phyloP scores from a whole-genome alignment of 2,797 vertebrate species.

The Meriones psammophilus region DNA sequence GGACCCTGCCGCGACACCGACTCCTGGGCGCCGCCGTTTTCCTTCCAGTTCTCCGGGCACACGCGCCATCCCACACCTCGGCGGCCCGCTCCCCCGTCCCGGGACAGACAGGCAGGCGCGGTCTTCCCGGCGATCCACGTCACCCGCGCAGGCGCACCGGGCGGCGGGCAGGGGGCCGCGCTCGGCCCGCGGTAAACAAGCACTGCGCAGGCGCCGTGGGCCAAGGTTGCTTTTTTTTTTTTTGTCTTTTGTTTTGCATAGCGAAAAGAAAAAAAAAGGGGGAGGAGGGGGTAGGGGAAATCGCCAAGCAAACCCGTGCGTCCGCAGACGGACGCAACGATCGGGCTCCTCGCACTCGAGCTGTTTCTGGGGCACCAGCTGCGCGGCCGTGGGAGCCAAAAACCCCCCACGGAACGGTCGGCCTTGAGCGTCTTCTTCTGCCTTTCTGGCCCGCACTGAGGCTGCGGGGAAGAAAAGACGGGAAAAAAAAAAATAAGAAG shows the following conservation, averaged over 20 bases:
- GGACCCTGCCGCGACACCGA: neutral
- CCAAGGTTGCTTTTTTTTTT: neutral
- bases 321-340: neutral
- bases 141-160: neutral
- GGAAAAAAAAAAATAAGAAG: too few species aligned
- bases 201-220: constrained; percentile 53
- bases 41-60: neutral
- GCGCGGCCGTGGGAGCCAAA: neutral
- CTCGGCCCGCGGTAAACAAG: neutral
- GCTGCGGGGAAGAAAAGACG: neutral
- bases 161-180: fast-evolving
- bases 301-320: neutral
- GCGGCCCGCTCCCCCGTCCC: too few species aligned
- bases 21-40: neutral
- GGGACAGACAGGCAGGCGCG: neutral
- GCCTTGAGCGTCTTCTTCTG: neutral
- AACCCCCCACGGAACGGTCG: neutral
- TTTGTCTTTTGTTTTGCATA: neutral
- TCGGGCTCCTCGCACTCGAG: neutral
- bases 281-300: neutral
- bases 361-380: too few species aligned
- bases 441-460: neutral
- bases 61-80: neutral
- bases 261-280: fast-evolving
- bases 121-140: neutral